Evolutionary conservation across 2,113 vertebrate species (phyloP), one percentile per base, ranked within the genome.

Genomic region (Tiliqua scincoides): DNA sequence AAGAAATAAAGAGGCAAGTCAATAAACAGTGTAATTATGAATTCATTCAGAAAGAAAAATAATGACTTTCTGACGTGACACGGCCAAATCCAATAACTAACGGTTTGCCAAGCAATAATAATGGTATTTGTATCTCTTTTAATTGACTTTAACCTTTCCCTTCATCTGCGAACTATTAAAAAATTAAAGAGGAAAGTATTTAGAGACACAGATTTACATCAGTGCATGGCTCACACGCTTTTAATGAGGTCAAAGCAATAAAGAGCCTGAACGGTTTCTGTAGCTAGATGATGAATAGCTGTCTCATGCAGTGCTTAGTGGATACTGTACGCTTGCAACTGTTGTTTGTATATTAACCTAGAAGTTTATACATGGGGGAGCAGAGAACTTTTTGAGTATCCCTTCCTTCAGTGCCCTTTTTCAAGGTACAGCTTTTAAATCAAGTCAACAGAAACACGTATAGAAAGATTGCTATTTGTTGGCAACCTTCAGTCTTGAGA

Each of bases 231-330:
- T 95, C 94, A 93, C 94, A 93, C 85, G 12, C 1, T 94, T 95
- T 95, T 96, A 95, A 95, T 96, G 96, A 96, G 96, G 93, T 95
- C 94, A 95, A 90, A 92, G 93, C 93, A 95, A 85, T 96, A 95
- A 95, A 96, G 85, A 89, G 73, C 91, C 95, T 91, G 95, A 96
- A 85, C 95, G 94, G 93, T 87, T 93, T 90, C 85, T 87, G 74
- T 90, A 90, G 91, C 86, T 93, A 85, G 73, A 86, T 98, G 98
- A 98, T 98, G 96, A 97, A 98, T 97, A 92, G 84, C 94, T 96
- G 94, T 96, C 95, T 96, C 96, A 96, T 94, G 93, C 92, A 93
- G 75, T 27, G 86, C 89, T 91, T 85, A 91, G 67, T n/a, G 27
- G 25, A 40, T 90, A 74, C 59, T 14, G 0, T 54, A 79, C 25